A percentile compares a stretch with the other conserved stretches of the same genome.
Evolutionary conservation across 2,797 vertebrate genomes (phyloP).

Genomic region (Molossus molossus): DNA sequence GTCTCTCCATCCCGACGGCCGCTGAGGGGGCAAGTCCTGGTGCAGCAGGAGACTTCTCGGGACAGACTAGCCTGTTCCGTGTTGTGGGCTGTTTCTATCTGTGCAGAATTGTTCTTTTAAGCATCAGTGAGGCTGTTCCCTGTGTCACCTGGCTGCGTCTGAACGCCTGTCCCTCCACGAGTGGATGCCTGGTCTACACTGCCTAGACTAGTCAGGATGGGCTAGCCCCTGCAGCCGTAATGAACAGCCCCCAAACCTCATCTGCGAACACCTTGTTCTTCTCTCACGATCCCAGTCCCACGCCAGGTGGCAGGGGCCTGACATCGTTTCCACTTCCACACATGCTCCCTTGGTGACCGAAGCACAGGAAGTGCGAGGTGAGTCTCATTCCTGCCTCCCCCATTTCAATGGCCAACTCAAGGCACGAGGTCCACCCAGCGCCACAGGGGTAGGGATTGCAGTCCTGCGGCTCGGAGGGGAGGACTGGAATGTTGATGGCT

Average conservation of each 20-base stretch:
- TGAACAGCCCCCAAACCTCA: background rate
- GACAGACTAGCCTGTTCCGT: background rate
- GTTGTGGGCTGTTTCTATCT: background rate
- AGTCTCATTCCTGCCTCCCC: background rate
- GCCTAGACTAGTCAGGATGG: background rate
- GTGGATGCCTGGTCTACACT: background rate
- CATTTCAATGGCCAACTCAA: background rate
- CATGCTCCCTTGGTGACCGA: background rate
- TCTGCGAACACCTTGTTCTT: background rate
- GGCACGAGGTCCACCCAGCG: too few species aligned
- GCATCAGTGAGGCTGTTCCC: background rate
- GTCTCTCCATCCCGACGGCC: background rate
- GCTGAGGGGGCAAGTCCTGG: background rate
- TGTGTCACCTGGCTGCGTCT: background rate
- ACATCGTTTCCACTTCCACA: background rate
- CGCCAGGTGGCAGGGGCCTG: background rate
- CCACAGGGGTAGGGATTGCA: background rate
- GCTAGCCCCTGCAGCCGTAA: background rate
- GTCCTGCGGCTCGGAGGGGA: background rate
- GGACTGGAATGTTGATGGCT: slow-evolving; percentile 26
- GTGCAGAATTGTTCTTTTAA: slow-evolving; percentile 1
- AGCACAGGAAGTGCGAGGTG: background rate
- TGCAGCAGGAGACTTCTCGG: background rate
- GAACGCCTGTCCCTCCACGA: background rate
- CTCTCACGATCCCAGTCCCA: background rate